phyloP scores from a whole-genome alignment of 2,113 vertebrate species.

The Panthera uncia region DNA sequence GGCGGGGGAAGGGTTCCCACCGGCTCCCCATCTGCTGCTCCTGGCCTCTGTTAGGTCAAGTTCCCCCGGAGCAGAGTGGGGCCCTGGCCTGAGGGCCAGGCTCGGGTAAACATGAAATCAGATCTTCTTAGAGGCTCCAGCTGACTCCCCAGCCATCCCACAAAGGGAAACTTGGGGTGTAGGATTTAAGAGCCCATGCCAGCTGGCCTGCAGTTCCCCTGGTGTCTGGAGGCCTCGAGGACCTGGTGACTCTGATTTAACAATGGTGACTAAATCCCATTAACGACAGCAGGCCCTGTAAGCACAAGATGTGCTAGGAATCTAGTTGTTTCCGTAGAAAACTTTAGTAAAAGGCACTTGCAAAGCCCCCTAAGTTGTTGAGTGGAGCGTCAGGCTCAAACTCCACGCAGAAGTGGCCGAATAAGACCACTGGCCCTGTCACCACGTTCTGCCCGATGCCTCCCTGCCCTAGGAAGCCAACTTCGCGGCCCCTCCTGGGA shows the following conservation, averaged over 20 bases:
- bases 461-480: not conserved
- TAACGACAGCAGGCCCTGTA: not conserved
- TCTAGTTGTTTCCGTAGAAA: not conserved
- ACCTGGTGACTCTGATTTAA: not conserved
- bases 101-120: rapidly evolving
- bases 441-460: not conserved
- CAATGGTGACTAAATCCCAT: not conserved
- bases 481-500: not conserved
- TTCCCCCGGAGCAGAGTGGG: not conserved
- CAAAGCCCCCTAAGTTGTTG: not conserved
- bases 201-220: not conserved
- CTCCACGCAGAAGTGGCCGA: not conserved
- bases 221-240: not conserved
- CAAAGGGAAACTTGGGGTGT: not conserved
- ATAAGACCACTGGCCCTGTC: not conserved
- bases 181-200: not conserved
- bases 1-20: rapidly evolving
- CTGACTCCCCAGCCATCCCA: not conserved
- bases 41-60: not conserved
- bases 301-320: not conserved
- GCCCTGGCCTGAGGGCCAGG: not conserved
- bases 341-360: not conserved
- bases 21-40: not conserved
- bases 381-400: not conserved
- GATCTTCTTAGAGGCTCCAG: not conserved